Evolutionary conservation across 2,888 invertebrate genomes (phyloP).

Genomic region (Orchesellides sinensis): DNA sequence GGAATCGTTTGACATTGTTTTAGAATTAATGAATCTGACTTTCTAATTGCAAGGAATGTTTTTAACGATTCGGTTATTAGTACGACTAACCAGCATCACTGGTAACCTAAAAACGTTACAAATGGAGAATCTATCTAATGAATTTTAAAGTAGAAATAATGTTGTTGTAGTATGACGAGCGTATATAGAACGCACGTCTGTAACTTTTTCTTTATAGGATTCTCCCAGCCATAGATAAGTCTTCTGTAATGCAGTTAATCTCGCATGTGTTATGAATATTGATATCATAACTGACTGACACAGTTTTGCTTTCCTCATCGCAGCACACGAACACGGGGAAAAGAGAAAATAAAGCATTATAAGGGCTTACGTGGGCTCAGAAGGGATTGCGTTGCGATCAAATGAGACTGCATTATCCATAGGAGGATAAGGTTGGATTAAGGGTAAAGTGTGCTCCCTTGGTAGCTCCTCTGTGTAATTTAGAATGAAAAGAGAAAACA

Average conservation of each 20-base stretch:
- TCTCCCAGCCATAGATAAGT: too few species aligned
- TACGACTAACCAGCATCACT: too few species aligned
- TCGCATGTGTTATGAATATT: constrained; percentile 30
- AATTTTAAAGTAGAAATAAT: too few species aligned
- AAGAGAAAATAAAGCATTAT: constrained; percentile 24
- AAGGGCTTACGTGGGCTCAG: constrained; percentile 87
- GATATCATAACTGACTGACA: constrained; percentile 43
- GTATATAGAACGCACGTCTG: too few species aligned
- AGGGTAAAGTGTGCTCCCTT: constrained; percentile 81
- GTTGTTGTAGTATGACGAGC: too few species aligned
- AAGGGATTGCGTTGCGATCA: constrained; percentile 85
- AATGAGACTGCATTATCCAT: constrained; percentile 82
- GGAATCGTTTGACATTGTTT: too few species aligned
- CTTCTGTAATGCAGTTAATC: constrained; percentile 8
- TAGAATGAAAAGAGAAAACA: constrained; percentile 24
- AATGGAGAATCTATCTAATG: too few species aligned
- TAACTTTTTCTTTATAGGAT: too few species aligned
- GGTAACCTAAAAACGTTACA: too few species aligned
- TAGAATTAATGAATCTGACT: too few species aligned
- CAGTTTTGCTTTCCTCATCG: constrained; percentile 10
- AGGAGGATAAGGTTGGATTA: constrained; percentile 83
- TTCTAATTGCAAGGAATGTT: too few species aligned
- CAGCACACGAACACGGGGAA: constrained; percentile 1
- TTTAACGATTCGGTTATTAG: too few species aligned
- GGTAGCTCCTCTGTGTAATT: constrained; percentile 79